Evolutionary conservation across 2,797 vertebrate genomes (phyloP), one percentile per base, ranked within the genome.

Genomic region (Bradypus variegatus): DNA sequence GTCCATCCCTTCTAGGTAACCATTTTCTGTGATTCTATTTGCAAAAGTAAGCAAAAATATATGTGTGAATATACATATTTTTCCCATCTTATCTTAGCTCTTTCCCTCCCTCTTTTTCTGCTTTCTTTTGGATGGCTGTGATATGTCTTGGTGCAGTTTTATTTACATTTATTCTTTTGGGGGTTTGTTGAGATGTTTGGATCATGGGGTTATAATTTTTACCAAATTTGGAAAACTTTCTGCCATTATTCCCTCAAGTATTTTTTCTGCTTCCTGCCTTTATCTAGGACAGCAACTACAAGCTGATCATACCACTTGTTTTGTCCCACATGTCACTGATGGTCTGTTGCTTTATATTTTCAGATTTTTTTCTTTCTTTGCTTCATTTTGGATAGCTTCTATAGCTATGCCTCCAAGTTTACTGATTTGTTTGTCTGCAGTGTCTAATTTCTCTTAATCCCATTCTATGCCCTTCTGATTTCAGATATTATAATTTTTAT

Each of bases 11-110:
- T 12, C 23, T 53, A 4, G 8, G 18, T 27, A 79, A 23, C 29
- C 33, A 84, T 79, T 95, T 84, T 91, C 67, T 64, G 2, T 41
- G 15, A 76, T 88, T 79, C 83, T 84, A 9, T 53, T 88, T 92
- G n/a, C 27, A 67, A 76, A 76, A 90, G 67, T 33, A n/a, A 67
- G 55, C 33, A 62, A 38, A 77, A 53, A 77, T 2, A 76, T 48
- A 5, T 45, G 41, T 87, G 41, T 82, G 72, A 69, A 70, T 75
- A 36, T 58, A 33, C 2, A 23, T 8, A 31, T 25, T 81, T 53
- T 14, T 23, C 5, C 15, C 58, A 58, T 58, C 19, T 58, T 58
- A 58, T 58, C 58, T 58, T 58, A 23, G 58, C 58, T 58, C 29
- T 58, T 41, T 29, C 23, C 25, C 33, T 29, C 8, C 18, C 8